Conservation (phyloP, 2,113 vertebrate genomes). For the Phaethon lepturus region DNA sequence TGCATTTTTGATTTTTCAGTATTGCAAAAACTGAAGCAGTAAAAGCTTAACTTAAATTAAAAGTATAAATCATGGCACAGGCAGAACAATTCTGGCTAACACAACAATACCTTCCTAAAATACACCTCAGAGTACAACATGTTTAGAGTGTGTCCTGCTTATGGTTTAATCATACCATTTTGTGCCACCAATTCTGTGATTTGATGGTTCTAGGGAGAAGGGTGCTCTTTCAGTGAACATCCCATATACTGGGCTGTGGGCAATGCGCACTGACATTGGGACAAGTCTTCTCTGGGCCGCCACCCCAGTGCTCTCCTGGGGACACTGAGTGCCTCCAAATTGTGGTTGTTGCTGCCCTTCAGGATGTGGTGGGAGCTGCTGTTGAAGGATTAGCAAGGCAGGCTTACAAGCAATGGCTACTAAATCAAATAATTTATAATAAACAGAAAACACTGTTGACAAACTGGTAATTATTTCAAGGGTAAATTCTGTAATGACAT, state of each 20-base stretch:
- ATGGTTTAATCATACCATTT: neutral
- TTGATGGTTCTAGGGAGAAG: neutral
- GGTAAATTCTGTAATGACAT: neutral
- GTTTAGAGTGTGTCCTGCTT: neutral
- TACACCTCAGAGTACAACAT: neutral
- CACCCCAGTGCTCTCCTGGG: neutral
- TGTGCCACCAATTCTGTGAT: neutral
- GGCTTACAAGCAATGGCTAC: neutral
- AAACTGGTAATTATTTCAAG: neutral
- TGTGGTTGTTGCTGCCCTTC: neutral
- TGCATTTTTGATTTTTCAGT: neutral
- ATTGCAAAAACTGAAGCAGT: neutral
- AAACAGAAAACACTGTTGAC: neutral
- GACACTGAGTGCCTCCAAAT: neutral
- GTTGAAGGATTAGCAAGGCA: neutral
- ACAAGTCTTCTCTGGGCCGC: neutral
- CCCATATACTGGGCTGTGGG: neutral
- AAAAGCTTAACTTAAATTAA: neutral
- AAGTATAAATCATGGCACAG: neutral
- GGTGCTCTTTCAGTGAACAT: neutral
- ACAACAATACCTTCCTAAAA: neutral
- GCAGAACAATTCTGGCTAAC: neutral
- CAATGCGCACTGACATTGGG: neutral
- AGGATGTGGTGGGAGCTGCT: neutral
- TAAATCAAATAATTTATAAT: neutral